Conservation (phyloP, 2,113 vertebrate genomes). For the Ariopsis seemanni region DNA sequence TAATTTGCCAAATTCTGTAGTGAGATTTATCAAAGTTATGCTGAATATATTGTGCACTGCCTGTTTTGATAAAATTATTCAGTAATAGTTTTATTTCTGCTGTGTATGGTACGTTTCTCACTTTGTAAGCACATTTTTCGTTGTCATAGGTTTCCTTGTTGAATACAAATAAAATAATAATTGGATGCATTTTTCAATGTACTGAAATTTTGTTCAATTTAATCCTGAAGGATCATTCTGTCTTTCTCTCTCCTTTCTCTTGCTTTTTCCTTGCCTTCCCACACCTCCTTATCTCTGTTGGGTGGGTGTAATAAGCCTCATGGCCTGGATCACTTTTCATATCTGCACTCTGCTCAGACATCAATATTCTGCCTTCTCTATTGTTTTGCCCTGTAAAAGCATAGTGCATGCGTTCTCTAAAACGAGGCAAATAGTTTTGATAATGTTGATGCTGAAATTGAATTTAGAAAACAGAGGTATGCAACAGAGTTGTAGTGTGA, state of each 20-base stretch:
- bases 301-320: background rate
- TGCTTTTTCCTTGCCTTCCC: background rate
- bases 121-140: background rate
- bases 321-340: slow-evolving; percentile 64
- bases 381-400: background rate
- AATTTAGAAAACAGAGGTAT: background rate
- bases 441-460: background rate
- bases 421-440: background rate
- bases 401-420: background rate
- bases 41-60: background rate
- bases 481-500: background rate
- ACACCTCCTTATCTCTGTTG: background rate
- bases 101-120: background rate
- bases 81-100: background rate
- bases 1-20: background rate
- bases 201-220: background rate
- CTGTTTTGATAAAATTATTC: background rate
- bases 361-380: slow-evolving; percentile 27
- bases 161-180: slow-evolving; percentile 22
- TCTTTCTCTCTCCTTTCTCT: background rate
- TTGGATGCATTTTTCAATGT: background rate
- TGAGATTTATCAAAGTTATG: background rate
- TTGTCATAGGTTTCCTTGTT: background rate
- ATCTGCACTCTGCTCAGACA: slow-evolving; percentile 68
- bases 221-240: background rate